Base-by-base conservation (phyloP, 1,140 invertebrate genomes). In the Drosophila sp. region DNA sequence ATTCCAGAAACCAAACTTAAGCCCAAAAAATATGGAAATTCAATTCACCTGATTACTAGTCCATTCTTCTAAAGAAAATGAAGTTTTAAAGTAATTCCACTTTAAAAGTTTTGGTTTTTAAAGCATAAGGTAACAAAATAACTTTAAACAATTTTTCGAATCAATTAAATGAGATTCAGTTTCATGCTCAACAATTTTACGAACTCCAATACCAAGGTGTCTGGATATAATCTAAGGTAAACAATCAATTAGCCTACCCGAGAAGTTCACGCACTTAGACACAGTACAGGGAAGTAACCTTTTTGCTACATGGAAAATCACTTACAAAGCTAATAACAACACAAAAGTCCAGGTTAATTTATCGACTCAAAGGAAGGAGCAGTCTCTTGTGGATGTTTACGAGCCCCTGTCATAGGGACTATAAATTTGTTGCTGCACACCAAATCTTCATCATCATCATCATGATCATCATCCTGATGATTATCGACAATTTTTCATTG, bases 371-470 rank as follows among this genome's bases (percentile, higher is more conserved):
- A 64, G 29, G 79, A 56, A 50, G 30, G 27, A 40, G 47, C 25
- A 32, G 30, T 38, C 47, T 61, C 55, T 58, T 38, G 23, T 38
- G 73, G 79, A 81, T 58, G 65, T 81, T 86, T 81, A 80, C 68
- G 78, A 79, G 74, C 47, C 71, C 47, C 71, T 58, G 60, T 76
- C 76, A 57, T 50, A 68, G 35, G 29, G 60, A 47, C 62, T 75
- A 86, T 87, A 89, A 89, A 86, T 89, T 79, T 70, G 79, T 66
- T 72, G 58, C 40, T 54, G 56, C 50, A 57, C 72, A 79, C 83
- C 84, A 83, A 89, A 86, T 86, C 84, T 84, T 83, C 69, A 69
- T 71, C 70, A 72, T 66, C 54, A 23, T 17, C 50, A 17, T 41
- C 41, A 54, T 25, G 41, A 17, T 17, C 33, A 58, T 41, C 62